Percentiles rank a stretch among this genome's conserved stretches.
Evolutionary conservation across 37 sponge, comb jelly and placozoan species (phyloP).

Genomic region (Hormiphora californensis): DNA sequence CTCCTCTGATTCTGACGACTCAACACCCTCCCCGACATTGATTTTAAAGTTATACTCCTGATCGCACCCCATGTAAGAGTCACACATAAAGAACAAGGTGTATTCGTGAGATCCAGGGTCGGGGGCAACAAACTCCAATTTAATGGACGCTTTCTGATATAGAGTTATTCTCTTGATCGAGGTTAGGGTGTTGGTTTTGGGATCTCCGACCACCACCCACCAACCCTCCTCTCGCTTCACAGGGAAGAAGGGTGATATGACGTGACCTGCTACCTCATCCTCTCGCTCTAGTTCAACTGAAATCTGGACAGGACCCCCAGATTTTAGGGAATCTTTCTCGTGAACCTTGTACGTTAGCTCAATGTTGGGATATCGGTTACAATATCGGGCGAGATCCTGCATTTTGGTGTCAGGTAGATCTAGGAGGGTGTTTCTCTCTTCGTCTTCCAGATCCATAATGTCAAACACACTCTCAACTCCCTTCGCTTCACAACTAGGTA

Average conservation of each 20-base stretch:
- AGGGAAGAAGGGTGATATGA: conserved; percentile 96
- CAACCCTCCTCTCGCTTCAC: conserved; percentile 97
- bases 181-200: conserved; percentile 79
- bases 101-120: conserved; percentile 74
- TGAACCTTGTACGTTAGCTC: conserved; percentile 74
- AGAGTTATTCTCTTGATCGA: conserved; percentile 91
- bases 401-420: conserved; percentile 76
- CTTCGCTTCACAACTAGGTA: conserved; percentile 34
- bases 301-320: conserved; percentile 61
- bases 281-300: conserved; percentile 82
- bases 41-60: conserved; percentile 89
- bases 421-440: conserved; percentile 70
- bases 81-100: conserved; percentile 96
- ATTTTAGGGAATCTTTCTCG: conserved; percentile 67
- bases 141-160: conserved; percentile 79
- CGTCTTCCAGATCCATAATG: conserved; percentile 97
- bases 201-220: conserved; percentile 97
- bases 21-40: conserved; percentile 57
- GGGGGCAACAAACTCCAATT: conserved; percentile 91
- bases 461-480: conserved; percentile 92
- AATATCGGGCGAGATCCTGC: conserved; percentile 92
- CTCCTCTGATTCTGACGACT: conserved; percentile 28
- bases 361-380: conserved; percentile 98
- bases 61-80: conserved; percentile 98
- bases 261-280: conserved; percentile 81